A percentile compares a stretch with the other conserved stretches of the same genome.
Evolutionary conservation across 1,140 invertebrate genomes (phyloP).

Genomic region (Drosophila fuyamai): DNA sequence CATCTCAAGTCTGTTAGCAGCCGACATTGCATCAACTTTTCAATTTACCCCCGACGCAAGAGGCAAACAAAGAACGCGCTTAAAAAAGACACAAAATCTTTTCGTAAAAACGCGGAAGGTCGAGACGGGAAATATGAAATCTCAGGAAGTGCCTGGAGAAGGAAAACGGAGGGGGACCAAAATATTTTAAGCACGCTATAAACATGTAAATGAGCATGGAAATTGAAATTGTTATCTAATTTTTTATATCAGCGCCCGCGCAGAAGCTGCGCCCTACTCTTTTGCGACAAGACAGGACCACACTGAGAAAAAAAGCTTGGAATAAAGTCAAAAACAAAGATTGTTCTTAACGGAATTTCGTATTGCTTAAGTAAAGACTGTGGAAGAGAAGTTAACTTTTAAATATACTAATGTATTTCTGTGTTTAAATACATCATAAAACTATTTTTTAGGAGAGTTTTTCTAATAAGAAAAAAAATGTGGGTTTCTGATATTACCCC

Average conservation of each 20-base stretch:
- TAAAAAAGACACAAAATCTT: conserved; percentile 78
- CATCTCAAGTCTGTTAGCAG: conserved; percentile 29
- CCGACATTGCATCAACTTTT: conserved; percentile 68
- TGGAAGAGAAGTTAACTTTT: no score
- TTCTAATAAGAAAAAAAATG: background rate
- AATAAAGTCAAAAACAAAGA: no score
- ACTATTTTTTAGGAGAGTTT: no score
- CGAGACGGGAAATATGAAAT: conserved; percentile 58
- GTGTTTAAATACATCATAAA: no score
- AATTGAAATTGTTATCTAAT: conserved; percentile 84
- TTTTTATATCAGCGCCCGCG: conserved; percentile 77
- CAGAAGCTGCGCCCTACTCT: conserved; percentile 46
- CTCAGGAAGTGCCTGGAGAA: conserved; percentile 56
- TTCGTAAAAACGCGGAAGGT: conserved; percentile 4
- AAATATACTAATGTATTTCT: no score
- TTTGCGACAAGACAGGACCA: conserved; percentile 8
- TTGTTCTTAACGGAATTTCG: no score
- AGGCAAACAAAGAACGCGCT: conserved; percentile 64
- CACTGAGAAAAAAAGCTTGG: conserved; percentile 3
- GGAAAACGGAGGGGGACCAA: conserved; percentile 23
- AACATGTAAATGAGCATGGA: conserved; percentile 84
- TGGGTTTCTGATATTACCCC: no score
- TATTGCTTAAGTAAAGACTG: no score
- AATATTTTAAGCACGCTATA: conserved; percentile 83
- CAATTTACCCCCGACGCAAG: conserved; percentile 59